Evolutionary conservation across 2,113 vertebrate genomes (phyloP).

Genomic region (Ceyx margarethae): DNA sequence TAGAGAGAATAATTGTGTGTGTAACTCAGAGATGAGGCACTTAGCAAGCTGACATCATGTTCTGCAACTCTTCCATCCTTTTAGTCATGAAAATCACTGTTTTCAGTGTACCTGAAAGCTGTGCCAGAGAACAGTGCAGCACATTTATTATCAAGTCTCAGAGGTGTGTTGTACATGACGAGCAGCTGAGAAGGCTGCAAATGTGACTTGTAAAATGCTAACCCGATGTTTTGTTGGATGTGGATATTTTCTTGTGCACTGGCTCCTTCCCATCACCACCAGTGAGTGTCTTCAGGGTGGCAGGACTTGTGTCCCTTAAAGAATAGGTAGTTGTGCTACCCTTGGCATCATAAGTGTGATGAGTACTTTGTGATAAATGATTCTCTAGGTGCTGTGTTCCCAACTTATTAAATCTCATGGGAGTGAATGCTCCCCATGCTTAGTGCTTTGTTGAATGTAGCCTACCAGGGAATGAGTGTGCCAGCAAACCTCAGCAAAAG

Average conservation of each 20-base stretch:
- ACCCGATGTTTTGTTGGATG: not conserved
- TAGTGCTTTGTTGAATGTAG: fast-evolving
- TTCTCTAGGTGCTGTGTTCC: fast-evolving
- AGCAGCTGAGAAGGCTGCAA: not conserved
- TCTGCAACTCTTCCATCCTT: constrained; percentile 23
- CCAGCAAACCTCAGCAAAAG: not conserved
- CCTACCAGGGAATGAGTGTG: not conserved
- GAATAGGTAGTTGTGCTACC: not conserved
- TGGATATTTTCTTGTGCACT: fast-evolving
- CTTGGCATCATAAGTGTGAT: not conserved
- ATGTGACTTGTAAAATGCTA: not conserved
- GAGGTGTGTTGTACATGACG: not conserved
- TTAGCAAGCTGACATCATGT: constrained; percentile 31
- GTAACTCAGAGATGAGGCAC: not conserved
- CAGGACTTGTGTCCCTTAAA: not conserved
- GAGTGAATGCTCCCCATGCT: fast-evolving
- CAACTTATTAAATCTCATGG: not conserved
- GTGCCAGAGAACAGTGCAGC: not conserved
- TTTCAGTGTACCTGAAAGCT: not conserved
- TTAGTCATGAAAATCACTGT: constrained; percentile 7
- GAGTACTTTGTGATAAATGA: not conserved
- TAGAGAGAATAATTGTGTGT: constrained; percentile 15
- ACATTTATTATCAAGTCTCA: not conserved
- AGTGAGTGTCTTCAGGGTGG: not conserved
- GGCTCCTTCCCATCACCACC: not conserved